A percentile compares a stretch with the other conserved stretches of the same genome.
Evolutionary conservation across 2,888 invertebrate species (phyloP).

Genomic region (Tigriopus californicus): DNA sequence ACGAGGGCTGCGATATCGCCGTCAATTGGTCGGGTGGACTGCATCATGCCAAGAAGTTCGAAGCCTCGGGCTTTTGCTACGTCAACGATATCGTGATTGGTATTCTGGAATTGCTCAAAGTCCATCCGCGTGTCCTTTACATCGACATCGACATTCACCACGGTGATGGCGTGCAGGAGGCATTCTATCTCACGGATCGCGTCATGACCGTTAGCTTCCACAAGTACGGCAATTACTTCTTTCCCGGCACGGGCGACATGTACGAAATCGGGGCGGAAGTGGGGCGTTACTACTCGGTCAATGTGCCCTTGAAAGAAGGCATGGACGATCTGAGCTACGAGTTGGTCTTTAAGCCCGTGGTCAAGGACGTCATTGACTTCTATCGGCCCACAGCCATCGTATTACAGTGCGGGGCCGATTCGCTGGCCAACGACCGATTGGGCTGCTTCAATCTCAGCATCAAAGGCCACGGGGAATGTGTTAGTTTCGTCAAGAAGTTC

Average conservation of each 20-base stretch:
- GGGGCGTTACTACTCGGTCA: conserved; percentile 89
- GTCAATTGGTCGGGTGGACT: conserved; percentile 98
- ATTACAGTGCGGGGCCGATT: conserved; percentile 94
- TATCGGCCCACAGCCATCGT: conserved; percentile 93
- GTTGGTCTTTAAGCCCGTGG: conserved; percentile 84
- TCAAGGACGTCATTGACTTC: conserved; percentile 73
- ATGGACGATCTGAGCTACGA: conserved; percentile 85
- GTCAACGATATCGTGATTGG: conserved; percentile 98
- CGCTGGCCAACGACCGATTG: conserved; percentile 76
- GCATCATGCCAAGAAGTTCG: conserved; percentile 97
- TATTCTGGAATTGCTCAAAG: conserved; percentile 35
- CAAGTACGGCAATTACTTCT: conserved; percentile 93
- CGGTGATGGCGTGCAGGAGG: conserved; percentile 90
- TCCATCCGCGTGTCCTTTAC: conserved; percentile 82
- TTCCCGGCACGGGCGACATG: conserved; percentile 65
- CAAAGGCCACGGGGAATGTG: conserved; percentile 50
- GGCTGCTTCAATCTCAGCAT: conserved; percentile 93
- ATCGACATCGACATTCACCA: conserved; percentile 99
- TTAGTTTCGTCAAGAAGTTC: conserved; percentile 77
- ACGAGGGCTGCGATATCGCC: conserved; percentile 85
- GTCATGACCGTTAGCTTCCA: conserved; percentile 99
- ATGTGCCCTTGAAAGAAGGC: conserved; percentile 92
- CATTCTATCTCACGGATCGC: conserved; percentile 86
- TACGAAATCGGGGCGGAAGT: conserved; percentile 49
- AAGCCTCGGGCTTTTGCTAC: conserved; percentile 98